Percentiles rank a stretch among this genome's conserved stretches.
These are phyloP conservation scores for Marcusenius ussheri DNA, from an alignment of 2,113 vertebrate genomes.

Conservation along the genomic window DNA sequence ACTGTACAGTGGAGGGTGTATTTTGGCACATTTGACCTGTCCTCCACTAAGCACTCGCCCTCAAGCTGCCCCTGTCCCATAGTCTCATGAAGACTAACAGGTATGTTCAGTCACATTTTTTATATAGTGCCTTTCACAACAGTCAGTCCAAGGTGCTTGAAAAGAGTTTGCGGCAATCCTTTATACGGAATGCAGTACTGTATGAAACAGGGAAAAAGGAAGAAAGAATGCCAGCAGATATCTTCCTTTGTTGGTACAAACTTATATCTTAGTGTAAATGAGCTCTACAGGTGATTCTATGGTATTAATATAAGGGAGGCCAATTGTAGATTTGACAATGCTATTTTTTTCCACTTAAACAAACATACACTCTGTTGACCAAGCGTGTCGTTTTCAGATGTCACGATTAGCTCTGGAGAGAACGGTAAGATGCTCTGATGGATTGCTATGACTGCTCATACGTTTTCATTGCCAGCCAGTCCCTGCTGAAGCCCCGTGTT, in stretches of 20 bases:
- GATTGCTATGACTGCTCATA: not conserved
- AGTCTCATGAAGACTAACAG: not conserved
- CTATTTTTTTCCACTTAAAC: not conserved
- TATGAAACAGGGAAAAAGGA: not conserved
- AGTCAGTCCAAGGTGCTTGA: not conserved
- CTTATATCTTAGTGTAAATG: constrained; percentile 45
- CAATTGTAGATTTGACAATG: constrained; percentile 7
- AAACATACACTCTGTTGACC: not conserved
- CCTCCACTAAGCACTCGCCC: constrained; percentile 30
- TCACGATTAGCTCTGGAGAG: not conserved
- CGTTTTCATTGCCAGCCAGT: not conserved
- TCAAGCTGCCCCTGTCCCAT: constrained; percentile 47
- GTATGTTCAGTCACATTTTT: not conserved
- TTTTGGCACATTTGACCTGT: not conserved
- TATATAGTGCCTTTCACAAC: not conserved
- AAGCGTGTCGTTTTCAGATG: not conserved
- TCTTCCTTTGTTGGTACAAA: not conserved
- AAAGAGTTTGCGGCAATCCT: not conserved
- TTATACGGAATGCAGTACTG: not conserved
- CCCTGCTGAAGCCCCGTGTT: not conserved
- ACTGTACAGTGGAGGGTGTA: not conserved
- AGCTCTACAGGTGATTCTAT: constrained; percentile 38
- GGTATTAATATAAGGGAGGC: constrained; percentile 14
- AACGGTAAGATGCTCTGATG: not conserved
- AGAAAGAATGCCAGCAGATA: not conserved